Evolutionary conservation across 2,888 invertebrate genomes (phyloP).

Genomic region (Lasioglossum malachurum): DNA sequence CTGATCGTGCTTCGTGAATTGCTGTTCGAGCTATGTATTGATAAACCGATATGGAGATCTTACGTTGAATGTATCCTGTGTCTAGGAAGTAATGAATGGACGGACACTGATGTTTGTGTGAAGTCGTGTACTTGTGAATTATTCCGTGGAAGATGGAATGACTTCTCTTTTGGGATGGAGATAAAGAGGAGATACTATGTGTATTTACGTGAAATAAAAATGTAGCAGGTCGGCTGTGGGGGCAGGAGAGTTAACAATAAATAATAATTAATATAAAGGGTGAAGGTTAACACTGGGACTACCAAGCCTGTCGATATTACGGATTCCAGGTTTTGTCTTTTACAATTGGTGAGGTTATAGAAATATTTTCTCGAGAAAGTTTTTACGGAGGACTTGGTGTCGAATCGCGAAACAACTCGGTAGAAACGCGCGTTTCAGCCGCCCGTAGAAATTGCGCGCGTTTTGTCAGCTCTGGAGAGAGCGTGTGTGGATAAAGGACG

Average conservation of each 20-base stretch:
- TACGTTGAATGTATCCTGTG: background rate
- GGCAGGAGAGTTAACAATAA: too few relatives aligned
- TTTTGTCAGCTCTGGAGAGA: conserved; percentile 57
- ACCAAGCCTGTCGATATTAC: too few relatives aligned
- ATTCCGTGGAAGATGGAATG: background rate
- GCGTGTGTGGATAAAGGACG: conserved; percentile 49
- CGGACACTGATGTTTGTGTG: background rate
- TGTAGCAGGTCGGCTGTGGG: background rate
- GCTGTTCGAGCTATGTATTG: background rate
- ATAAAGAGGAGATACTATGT: background rate
- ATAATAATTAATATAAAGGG: too few relatives aligned
- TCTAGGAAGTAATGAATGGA: background rate
- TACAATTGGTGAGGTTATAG: too few relatives aligned
- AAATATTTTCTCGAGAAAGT: too few relatives aligned
- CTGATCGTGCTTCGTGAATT: background rate
- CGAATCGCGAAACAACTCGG: background rate
- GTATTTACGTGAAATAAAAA: background rate
- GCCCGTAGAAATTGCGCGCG: conserved; percentile 65
- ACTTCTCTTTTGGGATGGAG: background rate
- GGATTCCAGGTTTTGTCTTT: too few relatives aligned
- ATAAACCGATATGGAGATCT: background rate
- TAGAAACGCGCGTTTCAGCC: conserved; percentile 22
- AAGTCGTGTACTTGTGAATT: background rate
- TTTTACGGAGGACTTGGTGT: background rate
- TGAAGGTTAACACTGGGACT: too few relatives aligned